Evolutionary conservation across 2,888 invertebrate genomes (phyloP), one percentile per base, ranked within the genome.

Genomic region (Mallateleia sp.): DNA sequence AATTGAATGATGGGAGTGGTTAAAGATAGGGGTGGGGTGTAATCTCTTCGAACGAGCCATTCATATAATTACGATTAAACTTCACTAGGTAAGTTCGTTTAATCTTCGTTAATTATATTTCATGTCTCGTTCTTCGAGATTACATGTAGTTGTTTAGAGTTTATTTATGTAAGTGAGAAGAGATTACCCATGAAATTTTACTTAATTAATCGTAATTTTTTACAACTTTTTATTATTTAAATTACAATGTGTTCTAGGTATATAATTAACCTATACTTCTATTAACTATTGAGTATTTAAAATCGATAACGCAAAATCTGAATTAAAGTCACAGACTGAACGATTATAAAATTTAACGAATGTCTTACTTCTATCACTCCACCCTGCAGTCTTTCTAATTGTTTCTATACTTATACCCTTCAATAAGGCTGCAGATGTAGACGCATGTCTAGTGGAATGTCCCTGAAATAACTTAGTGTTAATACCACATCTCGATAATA

Each of bases 361-460:
- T 2, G 58, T 50, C 9, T 54, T 25, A 9, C 75, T 75, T 3
- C 54, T 64, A 18, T 67, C 32, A 8, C 64, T 72, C 79, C 79
- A 74, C 1, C 79, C 74, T 14, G 74, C 85, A 14, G 78, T 84
- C 8, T 66, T 58, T 18, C 52, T 78, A 20, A 84, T 82, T 22
- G 42, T 42, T 34, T 74, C 62, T 25, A 77, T 52, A 54, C 60
- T 62, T 52, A 83, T 34, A 1, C 54, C 71, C 18, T 71, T 69
- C n/a, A 14, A 18, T 20, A 64, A 28, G 0, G 77, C 77, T 9
- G 60, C 42, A 15, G 77, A 83, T 4, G 69, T 75, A n/a, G 75
- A 58, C 20, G 75, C 67, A 45, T 82, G 82, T 28, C 82, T 66
- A 14, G 67, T 75, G 20, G 74, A 66, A 50, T 82, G 75, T 11